phyloP scores from a whole-genome alignment of 2,113 vertebrate species.

The Pterocles burchelli region DNA sequence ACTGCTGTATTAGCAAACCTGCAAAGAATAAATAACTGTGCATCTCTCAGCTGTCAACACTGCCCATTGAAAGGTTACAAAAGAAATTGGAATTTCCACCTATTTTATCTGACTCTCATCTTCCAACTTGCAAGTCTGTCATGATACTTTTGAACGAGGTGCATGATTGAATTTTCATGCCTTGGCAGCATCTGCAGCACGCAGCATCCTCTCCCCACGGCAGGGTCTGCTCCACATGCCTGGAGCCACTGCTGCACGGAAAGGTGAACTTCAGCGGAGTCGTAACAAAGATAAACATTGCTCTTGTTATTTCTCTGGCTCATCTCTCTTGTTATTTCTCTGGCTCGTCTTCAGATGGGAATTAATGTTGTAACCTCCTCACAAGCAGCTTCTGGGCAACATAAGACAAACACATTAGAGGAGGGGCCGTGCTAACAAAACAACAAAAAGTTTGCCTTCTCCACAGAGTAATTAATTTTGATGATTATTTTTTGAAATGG shows the following conservation, averaged over 20 bases:
- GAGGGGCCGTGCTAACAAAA: neutral
- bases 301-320: neutral
- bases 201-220: neutral
- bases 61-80: neutral
- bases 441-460: neutral
- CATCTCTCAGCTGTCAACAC: neutral
- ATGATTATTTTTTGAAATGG: neutral
- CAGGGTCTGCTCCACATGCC: neutral
- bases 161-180: fast-evolving
- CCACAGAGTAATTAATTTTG: neutral
- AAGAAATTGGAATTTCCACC: neutral
- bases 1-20: neutral
- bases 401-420: neutral
- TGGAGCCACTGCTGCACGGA: fast-evolving
- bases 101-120: neutral
- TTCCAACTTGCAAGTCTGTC: neutral
- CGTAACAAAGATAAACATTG: neutral
- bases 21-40: neutral
- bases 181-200: fast-evolving
- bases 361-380: neutral
- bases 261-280: neutral
- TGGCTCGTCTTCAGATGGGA: neutral
- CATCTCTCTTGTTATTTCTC: neutral
- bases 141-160: fast-evolving
- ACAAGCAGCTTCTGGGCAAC: neutral